Evolutionary conservation across 2,113 vertebrate genomes (phyloP).

Genomic region (Felis chaus): DNA sequence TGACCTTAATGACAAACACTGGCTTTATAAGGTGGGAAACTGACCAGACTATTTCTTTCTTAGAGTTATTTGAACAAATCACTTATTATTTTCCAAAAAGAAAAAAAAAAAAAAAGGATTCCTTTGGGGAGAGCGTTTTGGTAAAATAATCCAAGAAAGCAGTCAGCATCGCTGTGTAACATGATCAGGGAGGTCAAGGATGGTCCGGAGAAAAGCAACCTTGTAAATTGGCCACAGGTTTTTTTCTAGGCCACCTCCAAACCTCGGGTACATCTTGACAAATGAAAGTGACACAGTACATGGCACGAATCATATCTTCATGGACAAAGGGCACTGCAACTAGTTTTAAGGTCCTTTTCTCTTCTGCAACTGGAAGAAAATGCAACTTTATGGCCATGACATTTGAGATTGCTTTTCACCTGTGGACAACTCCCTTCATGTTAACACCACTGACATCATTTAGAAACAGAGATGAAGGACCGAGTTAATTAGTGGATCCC

Average conservation of each 20-base stretch:
- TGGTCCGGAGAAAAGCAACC: conserved; percentile 29
- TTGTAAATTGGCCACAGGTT: neutral
- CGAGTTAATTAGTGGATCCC: neutral
- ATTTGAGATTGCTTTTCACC: neutral
- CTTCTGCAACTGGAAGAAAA: neutral
- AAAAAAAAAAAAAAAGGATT: neutral
- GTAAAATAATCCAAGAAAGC: conserved; percentile 20
- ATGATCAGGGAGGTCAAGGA: conserved; percentile 26
- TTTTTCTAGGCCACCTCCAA: neutral
- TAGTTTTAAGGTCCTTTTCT: conserved; percentile 2
- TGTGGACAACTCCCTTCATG: neutral
- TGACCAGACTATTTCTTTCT: neutral
- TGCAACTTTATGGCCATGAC: neutral
- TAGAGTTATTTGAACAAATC: neutral
- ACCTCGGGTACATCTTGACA: neutral
- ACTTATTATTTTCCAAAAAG: neutral
- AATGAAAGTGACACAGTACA: neutral
- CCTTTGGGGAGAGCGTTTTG: neutral
- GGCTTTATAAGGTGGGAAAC: neutral
- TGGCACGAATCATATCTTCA: neutral
- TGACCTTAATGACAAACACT: neutral
- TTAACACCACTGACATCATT: neutral
- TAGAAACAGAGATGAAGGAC: neutral
- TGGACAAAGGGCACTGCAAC: neutral
- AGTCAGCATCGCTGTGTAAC: conserved; percentile 4